phyloP scores from a whole-genome alignment of 2,797 vertebrate species.

The Epinephelus malabaricus region DNA sequence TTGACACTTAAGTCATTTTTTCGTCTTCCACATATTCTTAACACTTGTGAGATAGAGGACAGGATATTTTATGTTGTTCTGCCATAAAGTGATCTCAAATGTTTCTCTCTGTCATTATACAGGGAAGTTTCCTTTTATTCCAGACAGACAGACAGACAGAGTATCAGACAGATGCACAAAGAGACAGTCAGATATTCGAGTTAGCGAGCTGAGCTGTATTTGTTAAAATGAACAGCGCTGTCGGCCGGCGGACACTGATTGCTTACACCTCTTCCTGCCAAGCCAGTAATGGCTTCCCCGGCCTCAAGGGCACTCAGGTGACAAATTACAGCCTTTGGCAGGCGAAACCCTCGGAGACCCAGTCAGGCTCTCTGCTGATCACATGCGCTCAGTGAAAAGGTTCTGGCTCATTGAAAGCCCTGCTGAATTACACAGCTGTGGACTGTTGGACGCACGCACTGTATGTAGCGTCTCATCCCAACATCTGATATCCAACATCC shows the following conservation, averaged over 20 bases:
- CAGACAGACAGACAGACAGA: no score
- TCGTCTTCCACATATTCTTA: no score
- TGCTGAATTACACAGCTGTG: conserved; percentile 50
- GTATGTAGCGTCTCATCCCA: not conserved
- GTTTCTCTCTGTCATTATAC: no score
- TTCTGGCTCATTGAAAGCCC: conserved; percentile 12
- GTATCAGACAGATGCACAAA: not conserved
- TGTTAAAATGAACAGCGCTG: conserved; percentile 36
- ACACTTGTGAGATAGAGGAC: no score
- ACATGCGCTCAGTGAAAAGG: conserved; percentile 7
- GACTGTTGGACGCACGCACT: not conserved
- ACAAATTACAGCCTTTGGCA: conserved; percentile 64
- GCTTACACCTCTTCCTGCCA: conserved; percentile 55
- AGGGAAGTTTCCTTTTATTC: no score
- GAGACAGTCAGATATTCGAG: not conserved
- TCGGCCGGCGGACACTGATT: conserved; percentile 57
- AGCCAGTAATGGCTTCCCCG: conserved; percentile 56
- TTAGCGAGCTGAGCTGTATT: conserved; percentile 15
- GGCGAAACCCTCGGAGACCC: conserved; percentile 25
- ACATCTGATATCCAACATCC: not conserved
- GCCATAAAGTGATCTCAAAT: no score
- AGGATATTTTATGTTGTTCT: no score
- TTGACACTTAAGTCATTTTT: no score
- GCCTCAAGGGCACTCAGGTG: conserved; percentile 64
- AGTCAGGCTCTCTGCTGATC: conserved; percentile 10